Percentiles rank a stretch among this genome's conserved stretches.
Conservation (phyloP, 2,113 vertebrate genomes). For the Edolisoma coerulescens region DNA sequence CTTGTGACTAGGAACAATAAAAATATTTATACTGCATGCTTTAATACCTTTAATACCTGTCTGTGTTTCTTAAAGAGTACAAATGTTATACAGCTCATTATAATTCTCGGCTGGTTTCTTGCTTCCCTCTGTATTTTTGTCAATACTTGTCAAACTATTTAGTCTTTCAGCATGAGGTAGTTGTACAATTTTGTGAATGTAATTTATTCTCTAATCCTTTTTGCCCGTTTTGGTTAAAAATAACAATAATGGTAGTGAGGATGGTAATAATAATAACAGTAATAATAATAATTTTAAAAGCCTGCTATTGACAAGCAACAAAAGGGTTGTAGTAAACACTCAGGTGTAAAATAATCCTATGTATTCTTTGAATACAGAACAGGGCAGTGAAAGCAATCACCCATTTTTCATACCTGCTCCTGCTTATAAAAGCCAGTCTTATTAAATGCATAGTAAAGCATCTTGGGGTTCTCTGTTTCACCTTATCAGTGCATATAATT, state of each 20-base stretch:
- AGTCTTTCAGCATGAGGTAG: not conserved
- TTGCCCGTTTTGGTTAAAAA: not conserved
- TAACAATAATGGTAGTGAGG: not conserved
- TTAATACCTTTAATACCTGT: constrained; percentile 16
- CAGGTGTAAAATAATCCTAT: not conserved
- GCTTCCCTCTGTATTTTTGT: constrained; percentile 11
- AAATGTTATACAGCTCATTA: constrained; percentile 10
- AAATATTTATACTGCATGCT: constrained; percentile 25
- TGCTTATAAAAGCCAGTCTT: not conserved
- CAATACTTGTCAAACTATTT: constrained; percentile 13
- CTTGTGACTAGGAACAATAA: not conserved
- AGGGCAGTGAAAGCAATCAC: not conserved
- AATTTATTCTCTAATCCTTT: not conserved
- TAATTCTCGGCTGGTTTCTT: constrained; percentile 25
- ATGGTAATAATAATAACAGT: not conserved
- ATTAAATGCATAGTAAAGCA: not conserved
- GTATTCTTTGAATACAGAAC: not conserved
- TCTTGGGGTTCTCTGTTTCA: not conserved
- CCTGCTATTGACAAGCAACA: not conserved
- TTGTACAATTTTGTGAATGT: not conserved
- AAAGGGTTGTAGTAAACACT: not conserved
- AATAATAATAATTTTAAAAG: not conserved
- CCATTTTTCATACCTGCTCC: not conserved
- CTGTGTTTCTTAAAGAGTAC: not conserved
- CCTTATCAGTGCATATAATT: not conserved